Evolutionary conservation across 1,140 invertebrate species (phyloP).

Genomic region (Chrysoperla carnea): DNA sequence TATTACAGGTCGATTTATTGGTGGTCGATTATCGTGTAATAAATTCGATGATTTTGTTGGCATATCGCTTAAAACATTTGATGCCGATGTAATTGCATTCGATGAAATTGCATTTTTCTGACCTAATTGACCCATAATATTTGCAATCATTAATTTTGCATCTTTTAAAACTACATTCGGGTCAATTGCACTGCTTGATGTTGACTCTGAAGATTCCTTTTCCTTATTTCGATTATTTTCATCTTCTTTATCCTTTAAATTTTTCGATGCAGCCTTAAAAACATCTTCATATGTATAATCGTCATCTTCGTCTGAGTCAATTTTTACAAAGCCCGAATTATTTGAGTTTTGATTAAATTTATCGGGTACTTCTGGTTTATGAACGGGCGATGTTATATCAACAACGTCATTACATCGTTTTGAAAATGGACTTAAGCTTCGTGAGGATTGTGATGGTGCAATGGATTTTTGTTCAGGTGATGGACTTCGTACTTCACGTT

Average conservation of each 20-base stretch:
- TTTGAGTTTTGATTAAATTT: neutral
- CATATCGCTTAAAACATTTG: no score
- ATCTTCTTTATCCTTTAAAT: constrained; percentile 32
- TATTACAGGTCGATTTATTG: no score
- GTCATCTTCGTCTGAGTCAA: constrained; percentile 41
- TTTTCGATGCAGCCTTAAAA: constrained; percentile 40
- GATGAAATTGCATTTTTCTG: neutral
- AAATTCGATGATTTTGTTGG: no score
- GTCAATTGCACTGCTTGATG: constrained; percentile 19
- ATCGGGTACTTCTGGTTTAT: constrained; percentile 11
- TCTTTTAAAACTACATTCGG: constrained; percentile 31
- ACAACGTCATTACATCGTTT: constrained; percentile 5
- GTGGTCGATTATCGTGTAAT: no score
- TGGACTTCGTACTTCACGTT: constrained; percentile 1
- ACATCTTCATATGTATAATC: constrained; percentile 51
- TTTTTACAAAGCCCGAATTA: constrained; percentile 12
- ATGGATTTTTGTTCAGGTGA: neutral
- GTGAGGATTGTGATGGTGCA: constrained; percentile 7
- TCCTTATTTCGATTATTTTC: constrained; percentile 12
- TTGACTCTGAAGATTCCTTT: constrained; percentile 13
- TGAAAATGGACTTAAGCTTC: constrained; percentile 14
- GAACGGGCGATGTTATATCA: constrained; percentile 19
- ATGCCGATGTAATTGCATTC: neutral
- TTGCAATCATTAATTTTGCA: constrained; percentile 39
- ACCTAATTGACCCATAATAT: constrained; percentile 31